Conservation (phyloP, 2,113 vertebrate genomes). For the Cynopterus brachyotis region DNA sequence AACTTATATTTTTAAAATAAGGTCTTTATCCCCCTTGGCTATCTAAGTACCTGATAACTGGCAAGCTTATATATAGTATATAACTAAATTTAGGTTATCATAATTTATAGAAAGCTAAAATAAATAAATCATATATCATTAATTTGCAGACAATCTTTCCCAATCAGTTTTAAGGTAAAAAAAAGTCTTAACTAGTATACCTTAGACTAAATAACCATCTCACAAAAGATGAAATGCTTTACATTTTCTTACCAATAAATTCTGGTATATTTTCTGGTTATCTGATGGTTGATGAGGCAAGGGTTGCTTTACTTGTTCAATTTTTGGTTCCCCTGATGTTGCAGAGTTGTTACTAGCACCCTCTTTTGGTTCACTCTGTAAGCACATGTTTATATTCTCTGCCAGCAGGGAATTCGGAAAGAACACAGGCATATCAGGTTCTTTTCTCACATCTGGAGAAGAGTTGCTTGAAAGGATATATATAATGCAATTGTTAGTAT, state of each 20-base stretch:
- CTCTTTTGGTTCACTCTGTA: slow-evolving; percentile 77
- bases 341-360: slow-evolving; percentile 71
- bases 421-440: slow-evolving; percentile 56
- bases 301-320: not conserved
- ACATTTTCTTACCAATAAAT: slow-evolving; percentile 86
- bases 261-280: slow-evolving; percentile 87
- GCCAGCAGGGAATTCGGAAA: slow-evolving; percentile 72
- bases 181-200: not conserved
- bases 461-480: slow-evolving; percentile 53
- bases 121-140: not conserved
- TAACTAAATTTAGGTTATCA: not conserved
- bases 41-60: not conserved
- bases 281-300: slow-evolving; percentile 62
- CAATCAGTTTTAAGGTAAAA: not conserved
- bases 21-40: not conserved
- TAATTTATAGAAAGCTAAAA: slow-evolving; percentile 37
- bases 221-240: slow-evolving; percentile 3
- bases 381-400: slow-evolving; percentile 82
- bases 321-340: slow-evolving; percentile 43
- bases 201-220: not conserved
- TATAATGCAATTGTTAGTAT: not conserved
- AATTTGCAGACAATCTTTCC: not conserved
- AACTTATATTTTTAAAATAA: slow-evolving; percentile 19
- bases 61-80: not conserved
- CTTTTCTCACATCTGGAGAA: slow-evolving; percentile 54